Evolutionary conservation across 2,888 invertebrate genomes (phyloP), one percentile per base, ranked within the genome.

Genomic region (Myathropa florea): DNA sequence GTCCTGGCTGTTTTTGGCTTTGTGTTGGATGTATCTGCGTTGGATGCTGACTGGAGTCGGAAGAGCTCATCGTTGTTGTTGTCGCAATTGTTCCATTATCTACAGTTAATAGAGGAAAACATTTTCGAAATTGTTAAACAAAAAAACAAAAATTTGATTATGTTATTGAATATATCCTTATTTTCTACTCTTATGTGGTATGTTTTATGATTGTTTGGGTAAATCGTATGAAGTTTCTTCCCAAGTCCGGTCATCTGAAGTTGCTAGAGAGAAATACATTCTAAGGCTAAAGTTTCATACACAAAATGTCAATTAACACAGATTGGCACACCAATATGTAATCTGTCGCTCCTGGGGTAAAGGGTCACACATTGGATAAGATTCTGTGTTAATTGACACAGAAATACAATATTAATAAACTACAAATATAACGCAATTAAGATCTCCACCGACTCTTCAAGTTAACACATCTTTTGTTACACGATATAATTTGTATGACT

Each of bases 11-110:
- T 7, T 87, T 83, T 21, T 70, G 75, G 12, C 28, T 70, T n/a
- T 80, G 83, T 10, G 71, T 57, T 7, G 76, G 55, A 18, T 83
- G 83, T 2, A n/a, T 6, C 65, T 75, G 60, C 24, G 83, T 0
- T 18, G 80, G 23, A 18, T 67, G 53, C 24, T 79, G 70, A 21
- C 65, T 70, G 1, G 79, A 9, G 39, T 86, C 83, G 6, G 86
- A 46, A 10, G 61, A 30, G n/a, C 14, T 68, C 10, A 63, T 39
- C 30, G 65, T 53, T 24, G 73, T 65, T 18, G 71, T 53, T n/a
- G 67, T 39, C 10, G 23, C 46, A 10, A 78, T 72, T 24, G 60
- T 26, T 30, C 80, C 67, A 10, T 80, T 80, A 80, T 78, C 83
- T 83, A 63, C 24, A 53, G 57, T 12, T 23, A 3, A 4, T 14